These are phyloP conservation scores for Enteromius afrohamiltoni DNA, from an alignment of 2,797 vertebrate genomes.

Conservation along the genomic window DNA sequence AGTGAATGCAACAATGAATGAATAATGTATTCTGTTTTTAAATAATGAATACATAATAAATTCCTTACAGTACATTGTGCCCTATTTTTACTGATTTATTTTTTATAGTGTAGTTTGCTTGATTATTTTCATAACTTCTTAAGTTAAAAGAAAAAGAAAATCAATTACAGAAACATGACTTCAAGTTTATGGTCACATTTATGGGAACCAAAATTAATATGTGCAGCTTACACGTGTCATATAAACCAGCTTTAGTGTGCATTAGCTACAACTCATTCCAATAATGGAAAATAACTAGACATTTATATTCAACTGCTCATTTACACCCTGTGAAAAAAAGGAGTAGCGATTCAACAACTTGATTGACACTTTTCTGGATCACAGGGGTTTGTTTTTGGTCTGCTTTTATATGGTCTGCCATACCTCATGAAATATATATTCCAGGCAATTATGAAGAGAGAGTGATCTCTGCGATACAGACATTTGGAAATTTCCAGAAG, in stretches of 20 bases:
- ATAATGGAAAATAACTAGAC: not conserved
- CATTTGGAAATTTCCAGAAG: not conserved
- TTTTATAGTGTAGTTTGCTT: not conserved
- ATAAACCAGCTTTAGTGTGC: not conserved
- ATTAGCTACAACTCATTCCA: not conserved
- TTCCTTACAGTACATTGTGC: not conserved
- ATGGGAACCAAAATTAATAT: not conserved
- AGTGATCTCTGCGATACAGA: not conserved
- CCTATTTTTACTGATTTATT: not conserved
- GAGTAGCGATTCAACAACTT: not conserved
- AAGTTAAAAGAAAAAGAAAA: not conserved
- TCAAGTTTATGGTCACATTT: not conserved
- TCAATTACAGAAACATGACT: not conserved
- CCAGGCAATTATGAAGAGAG: not conserved
- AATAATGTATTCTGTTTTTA: too few species aligned
- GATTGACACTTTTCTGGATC: not conserved
- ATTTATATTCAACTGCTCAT: not conserved
- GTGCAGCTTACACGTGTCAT: not conserved
- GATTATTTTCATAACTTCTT: not conserved
- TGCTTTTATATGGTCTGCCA: not conserved
- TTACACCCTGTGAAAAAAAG: not conserved
- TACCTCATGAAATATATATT: conserved; percentile 16
- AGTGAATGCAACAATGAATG: too few species aligned
- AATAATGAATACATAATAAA: too few species aligned
- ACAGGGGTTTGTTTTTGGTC: not conserved